Evolutionary conservation across 2,888 invertebrate genomes (phyloP).

Genomic region (Pilophorus perplexus): DNA sequence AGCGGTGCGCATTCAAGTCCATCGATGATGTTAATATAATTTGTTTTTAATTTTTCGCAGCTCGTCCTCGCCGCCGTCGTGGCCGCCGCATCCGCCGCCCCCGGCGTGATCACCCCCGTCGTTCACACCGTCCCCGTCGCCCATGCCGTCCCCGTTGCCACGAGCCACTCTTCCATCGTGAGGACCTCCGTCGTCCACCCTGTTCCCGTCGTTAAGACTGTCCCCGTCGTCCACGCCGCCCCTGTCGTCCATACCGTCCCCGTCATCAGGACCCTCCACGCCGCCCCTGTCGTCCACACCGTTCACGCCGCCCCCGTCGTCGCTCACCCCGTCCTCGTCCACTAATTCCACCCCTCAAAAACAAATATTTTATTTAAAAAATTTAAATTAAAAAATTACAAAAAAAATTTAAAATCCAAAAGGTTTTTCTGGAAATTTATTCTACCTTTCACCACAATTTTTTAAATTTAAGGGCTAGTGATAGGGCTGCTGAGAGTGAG

Average conservation of each 20-base stretch:
- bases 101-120: slow-evolving; percentile 55
- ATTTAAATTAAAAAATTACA: background rate
- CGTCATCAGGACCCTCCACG: slow-evolving; percentile 51
- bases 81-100: slow-evolving; percentile 55
- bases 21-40: too few species aligned
- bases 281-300: slow-evolving; percentile 35
- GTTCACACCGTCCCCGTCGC: slow-evolving; percentile 54
- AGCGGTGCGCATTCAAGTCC: too few species aligned
- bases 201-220: slow-evolving; percentile 46
- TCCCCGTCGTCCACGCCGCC: slow-evolving; percentile 17
- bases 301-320: slow-evolving; percentile 22
- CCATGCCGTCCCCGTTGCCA: slow-evolving; percentile 53
- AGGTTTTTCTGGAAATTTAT: background rate
- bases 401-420: slow-evolving; percentile 25
- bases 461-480: too few species aligned
- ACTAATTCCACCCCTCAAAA: slow-evolving; percentile 33
- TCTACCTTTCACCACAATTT: background rate
- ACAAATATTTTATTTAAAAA: slow-evolving; percentile 8
- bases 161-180: slow-evolving; percentile 54
- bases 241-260: slow-evolving; percentile 20
- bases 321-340: slow-evolving; percentile 49
- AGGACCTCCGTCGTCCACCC: slow-evolving; percentile 49
- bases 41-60: too few species aligned
- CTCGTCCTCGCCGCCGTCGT: slow-evolving; percentile 57
- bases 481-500: too few species aligned